Conservation (phyloP, 2,888 invertebrate species). For the Megastigmus dorsalis region DNA sequence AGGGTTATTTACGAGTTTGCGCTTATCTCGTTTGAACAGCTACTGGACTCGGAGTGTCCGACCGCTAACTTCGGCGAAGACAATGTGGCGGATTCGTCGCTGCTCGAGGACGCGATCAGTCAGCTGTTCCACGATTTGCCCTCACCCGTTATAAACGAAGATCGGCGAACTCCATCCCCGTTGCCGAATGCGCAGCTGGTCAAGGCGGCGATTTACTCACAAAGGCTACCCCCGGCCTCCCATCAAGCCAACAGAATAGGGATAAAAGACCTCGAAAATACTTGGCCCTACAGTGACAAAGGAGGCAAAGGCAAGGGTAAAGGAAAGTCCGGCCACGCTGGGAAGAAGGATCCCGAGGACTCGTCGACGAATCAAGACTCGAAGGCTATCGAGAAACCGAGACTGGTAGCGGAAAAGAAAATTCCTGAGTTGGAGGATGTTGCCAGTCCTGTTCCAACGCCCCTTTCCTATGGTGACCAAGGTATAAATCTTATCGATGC, state of each 20-base stretch:
- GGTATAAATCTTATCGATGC: too few species aligned
- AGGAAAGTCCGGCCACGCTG: background rate
- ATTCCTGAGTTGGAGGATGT: conserved; percentile 51
- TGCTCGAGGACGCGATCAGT: conserved; percentile 83
- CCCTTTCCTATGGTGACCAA: too few species aligned
- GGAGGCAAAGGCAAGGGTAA: conserved; percentile 54
- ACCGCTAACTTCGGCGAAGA: background rate
- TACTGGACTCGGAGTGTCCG: conserved; percentile 25
- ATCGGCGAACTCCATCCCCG: conserved; percentile 59
- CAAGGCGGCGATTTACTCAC: conserved; percentile 69
- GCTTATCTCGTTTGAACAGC: conserved; percentile 9
- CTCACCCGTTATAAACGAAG: conserved; percentile 71
- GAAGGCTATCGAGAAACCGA: conserved; percentile 5
- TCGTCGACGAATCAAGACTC: background rate
- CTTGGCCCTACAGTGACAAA: conserved; percentile 40
- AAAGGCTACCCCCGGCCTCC: conserved; percentile 68
- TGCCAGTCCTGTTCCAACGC: conserved; percentile 14
- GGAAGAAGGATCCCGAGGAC: background rate
- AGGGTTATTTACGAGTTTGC: background rate
- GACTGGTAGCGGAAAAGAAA: conserved; percentile 34
- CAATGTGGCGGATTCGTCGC: conserved; percentile 56
- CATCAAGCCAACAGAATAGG: conserved; percentile 68
- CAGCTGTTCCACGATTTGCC: conserved; percentile 79
- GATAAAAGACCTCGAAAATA: conserved; percentile 60
- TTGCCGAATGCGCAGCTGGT: conserved; percentile 67